Conservation (phyloP, 2,113 vertebrate genomes). For the Dromas ardeola region DNA sequence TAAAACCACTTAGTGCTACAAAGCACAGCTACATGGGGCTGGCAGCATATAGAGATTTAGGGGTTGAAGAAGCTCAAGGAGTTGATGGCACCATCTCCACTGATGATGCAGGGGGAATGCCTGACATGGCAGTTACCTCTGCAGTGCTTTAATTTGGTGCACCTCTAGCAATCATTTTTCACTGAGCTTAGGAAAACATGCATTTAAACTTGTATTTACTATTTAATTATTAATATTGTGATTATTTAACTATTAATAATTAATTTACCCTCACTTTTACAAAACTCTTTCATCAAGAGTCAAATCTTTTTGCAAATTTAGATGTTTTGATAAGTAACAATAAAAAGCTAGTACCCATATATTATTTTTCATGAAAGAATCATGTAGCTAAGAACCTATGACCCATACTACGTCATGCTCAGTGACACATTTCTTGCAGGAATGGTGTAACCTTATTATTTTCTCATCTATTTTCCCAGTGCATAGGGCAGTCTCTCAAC, state of each 20-base stretch:
- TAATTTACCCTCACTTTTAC: background rate
- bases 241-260: background rate
- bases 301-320: background rate
- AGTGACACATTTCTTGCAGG: background rate
- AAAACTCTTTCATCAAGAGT: background rate
- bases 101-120: background rate
- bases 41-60: background rate
- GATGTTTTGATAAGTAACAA: background rate
- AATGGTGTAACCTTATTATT: background rate
- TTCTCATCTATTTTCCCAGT: background rate
- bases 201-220: background rate
- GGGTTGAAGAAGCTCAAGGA: background rate
- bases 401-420: background rate
- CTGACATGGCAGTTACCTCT: background rate
- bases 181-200: background rate
- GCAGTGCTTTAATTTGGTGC: background rate
- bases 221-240: background rate
- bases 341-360: background rate
- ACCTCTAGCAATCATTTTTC: background rate
- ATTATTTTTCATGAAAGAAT: background rate
- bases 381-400: background rate
- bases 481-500: background rate
- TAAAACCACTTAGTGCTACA: background rate
- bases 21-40: background rate
- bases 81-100: background rate